Percentiles rank a stretch among this genome's conserved stretches.
These are phyloP conservation scores for Drepana falcataria DNA, from an alignment of 2,888 invertebrate genomes.

Conservation along the genomic window DNA sequence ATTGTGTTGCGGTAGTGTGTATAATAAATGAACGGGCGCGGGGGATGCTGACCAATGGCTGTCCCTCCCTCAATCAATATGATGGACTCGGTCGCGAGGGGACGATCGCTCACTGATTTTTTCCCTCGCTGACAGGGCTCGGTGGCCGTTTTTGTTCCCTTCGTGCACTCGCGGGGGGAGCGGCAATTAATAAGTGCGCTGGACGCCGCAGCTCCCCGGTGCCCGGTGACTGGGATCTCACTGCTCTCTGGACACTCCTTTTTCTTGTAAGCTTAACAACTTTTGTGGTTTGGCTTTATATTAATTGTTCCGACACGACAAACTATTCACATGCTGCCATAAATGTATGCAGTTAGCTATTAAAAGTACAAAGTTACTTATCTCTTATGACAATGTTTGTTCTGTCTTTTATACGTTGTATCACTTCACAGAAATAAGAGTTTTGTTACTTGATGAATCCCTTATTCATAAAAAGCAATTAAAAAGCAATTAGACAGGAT, in stretches of 20 bases:
- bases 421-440: slow-evolving; percentile 12
- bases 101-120: slow-evolving; percentile 80
- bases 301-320: slow-evolving; percentile 4
- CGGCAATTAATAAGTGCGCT: slow-evolving; percentile 74
- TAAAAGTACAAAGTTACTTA: neutral
- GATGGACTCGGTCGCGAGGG: slow-evolving; percentile 79
- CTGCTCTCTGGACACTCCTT: slow-evolving; percentile 45
- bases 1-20: slow-evolving; percentile 50
- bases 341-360: too few species aligned
- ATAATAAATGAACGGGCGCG: slow-evolving; percentile 79
- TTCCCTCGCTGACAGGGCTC: slow-evolving; percentile 77
- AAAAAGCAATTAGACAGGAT: slow-evolving; percentile 73
- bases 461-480: slow-evolving; percentile 66
- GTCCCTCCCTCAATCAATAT: slow-evolving; percentile 80
- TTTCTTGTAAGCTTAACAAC: slow-evolving; percentile 48
- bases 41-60: slow-evolving; percentile 77
- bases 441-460: slow-evolving; percentile 14
- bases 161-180: slow-evolving; percentile 63
- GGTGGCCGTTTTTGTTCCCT: slow-evolving; percentile 76
- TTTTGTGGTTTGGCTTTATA: slow-evolving; percentile 31
- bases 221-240: slow-evolving; percentile 9
- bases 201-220: slow-evolving; percentile 11
- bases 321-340: too few species aligned
- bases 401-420: slow-evolving; percentile 8
- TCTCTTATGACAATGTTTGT: neutral